Evolutionary conservation across 2,888 invertebrate species (phyloP).

Genomic region (Rambutsinella grinnellia): DNA sequence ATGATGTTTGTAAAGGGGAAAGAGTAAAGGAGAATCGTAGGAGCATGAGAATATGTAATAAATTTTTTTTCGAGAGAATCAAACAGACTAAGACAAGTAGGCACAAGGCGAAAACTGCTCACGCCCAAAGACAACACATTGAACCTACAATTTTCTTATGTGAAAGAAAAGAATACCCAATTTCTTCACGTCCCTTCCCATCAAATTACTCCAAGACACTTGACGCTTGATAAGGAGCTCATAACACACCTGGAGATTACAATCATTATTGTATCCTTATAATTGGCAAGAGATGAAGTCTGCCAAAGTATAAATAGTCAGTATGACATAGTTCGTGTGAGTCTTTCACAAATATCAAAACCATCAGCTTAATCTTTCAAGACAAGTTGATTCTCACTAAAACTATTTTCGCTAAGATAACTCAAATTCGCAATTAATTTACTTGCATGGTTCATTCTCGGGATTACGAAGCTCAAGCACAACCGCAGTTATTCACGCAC

Average conservation of each 20-base stretch:
- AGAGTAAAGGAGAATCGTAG: slow-evolving; percentile 28
- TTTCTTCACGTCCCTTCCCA: slow-evolving; percentile 57
- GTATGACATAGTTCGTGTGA: no score
- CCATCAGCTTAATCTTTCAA: no score
- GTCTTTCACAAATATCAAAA: no score
- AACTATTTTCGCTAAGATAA: no score
- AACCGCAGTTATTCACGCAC: slow-evolving; percentile 43
- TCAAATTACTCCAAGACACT: slow-evolving; percentile 39
- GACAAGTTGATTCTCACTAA: no score
- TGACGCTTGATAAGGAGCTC: not conserved
- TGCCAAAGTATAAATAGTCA: no score
- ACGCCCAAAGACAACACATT: slow-evolving; percentile 66
- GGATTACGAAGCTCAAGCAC: slow-evolving; percentile 21
- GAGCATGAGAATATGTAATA: slow-evolving; percentile 40
- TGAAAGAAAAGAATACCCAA: slow-evolving; percentile 53
- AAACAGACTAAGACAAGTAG: slow-evolving; percentile 54
- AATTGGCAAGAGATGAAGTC: no score
- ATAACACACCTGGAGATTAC: not conserved
- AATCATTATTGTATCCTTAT: not conserved
- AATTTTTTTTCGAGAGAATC: slow-evolving; percentile 51
- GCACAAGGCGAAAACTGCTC: slow-evolving; percentile 65
- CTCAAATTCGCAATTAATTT: no score
- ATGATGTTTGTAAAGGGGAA: slow-evolving; percentile 19
- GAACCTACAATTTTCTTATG: slow-evolving; percentile 64
- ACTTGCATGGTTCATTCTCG: slow-evolving; percentile 14